Evolutionary conservation across 2,113 vertebrate genomes (phyloP), one percentile per base, ranked within the genome.

Genomic region (Phoxinus phoxinus): DNA sequence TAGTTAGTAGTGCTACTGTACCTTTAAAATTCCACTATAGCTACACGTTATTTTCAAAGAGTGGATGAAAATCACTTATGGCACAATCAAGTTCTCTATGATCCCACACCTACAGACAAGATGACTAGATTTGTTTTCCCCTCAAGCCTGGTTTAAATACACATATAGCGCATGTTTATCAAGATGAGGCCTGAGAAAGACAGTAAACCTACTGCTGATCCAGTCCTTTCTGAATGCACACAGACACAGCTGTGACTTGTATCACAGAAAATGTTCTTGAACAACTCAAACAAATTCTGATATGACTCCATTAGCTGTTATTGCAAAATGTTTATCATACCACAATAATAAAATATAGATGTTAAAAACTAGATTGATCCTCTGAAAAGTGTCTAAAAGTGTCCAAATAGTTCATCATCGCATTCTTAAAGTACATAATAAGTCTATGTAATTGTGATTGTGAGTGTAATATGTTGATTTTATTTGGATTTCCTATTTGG

Each of bases 271-370:
- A 67, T 86, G 84, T 87, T 92, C 91, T 89, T 65, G 59, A 87
- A 88, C 25, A 32, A 91, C 85, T 56, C 78, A 44, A 67, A 82
- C 83, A 82, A 88, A 87, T 86, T 80, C 53, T 85, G 83, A 90
- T 85, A 89, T 91, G 92, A 93, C 81, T 87, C 92, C 74, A 78
- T 88, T 89, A 91, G 56, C 86, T 88, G 89, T 94, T 94, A 94
- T 94, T 94, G 94, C 93, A 93, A 94, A 94, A 94, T 93, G 93
- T 94, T 87, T 74, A 87, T 85, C 83, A 83, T 84, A 85, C 72
- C 72, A 88, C 83, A 85, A 88, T 89, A 88, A 91, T 84, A 87
- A 90, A 86, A 91, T 89, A 91, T 91, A 87, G 86, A 86, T 89
- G 88, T 87, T 91, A 86, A 89, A 89, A 83, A 92, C 90, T 91